A percentile compares a stretch with the other conserved stretches of the same genome.
Conservation (phyloP, 2,113 vertebrate species). For the Felis chaus region DNA sequence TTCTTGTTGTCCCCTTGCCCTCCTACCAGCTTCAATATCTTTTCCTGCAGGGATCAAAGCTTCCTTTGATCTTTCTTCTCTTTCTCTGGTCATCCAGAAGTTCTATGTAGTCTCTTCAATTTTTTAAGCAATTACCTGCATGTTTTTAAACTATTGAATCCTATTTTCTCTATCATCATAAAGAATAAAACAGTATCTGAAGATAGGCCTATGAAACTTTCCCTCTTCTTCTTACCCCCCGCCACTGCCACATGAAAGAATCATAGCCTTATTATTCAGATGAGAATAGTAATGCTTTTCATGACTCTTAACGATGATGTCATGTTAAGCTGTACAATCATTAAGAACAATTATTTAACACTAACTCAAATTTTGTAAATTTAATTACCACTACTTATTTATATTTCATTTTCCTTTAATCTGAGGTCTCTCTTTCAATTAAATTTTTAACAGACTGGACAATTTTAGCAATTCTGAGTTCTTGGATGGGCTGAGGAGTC, state of each 20-base stretch:
- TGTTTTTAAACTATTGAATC: conserved; percentile 27
- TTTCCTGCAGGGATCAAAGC: neutral
- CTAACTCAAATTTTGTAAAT: neutral
- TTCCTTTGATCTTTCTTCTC: neutral
- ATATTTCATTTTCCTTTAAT: neutral
- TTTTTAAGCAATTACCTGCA: neutral
- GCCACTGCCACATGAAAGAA: neutral
- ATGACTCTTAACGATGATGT: neutral
- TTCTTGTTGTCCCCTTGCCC: neutral
- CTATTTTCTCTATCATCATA: neutral
- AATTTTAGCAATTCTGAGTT: neutral
- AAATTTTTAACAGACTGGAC: neutral
- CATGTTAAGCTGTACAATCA: neutral
- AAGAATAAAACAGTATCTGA: neutral
- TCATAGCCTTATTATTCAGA: neutral
- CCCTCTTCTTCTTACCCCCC: neutral
- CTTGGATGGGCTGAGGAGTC: neutral
- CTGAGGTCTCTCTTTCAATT: neutral
- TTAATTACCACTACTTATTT: neutral
- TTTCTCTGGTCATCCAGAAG: neutral
- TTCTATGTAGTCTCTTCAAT: neutral
- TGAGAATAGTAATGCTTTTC: neutral
- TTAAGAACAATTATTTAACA: conserved; percentile 17
- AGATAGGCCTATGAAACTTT: neutral
- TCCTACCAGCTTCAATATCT: neutral